A percentile compares a stretch with the other conserved stretches of the same genome.
These are phyloP conservation scores for Drosophila sucinea DNA, from an alignment of 1,140 invertebrate genomes.

Conservation along the genomic window DNA sequence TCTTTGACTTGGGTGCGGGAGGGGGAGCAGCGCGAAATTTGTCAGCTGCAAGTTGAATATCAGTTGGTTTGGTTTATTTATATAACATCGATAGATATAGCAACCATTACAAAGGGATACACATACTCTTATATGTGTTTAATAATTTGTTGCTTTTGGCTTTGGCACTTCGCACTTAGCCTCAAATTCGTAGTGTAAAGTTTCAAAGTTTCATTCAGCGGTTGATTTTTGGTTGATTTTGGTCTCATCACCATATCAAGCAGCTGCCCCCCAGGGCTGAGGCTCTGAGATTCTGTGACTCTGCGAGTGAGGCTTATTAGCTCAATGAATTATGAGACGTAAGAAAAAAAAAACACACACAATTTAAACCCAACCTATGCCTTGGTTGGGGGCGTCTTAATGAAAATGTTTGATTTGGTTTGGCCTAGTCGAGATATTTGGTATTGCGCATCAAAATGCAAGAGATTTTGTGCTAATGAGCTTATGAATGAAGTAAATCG, in stretches of 20 bases:
- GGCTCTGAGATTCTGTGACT: not conserved
- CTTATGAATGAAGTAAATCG: constrained; percentile 6
- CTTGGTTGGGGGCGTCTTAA: not conserved
- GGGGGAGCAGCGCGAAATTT: constrained; percentile 8
- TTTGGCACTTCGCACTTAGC: constrained; percentile 19
- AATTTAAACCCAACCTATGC: not conserved
- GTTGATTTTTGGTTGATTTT: not conserved
- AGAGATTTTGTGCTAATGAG: not conserved
- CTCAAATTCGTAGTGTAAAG: constrained; percentile 18
- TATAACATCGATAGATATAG: not conserved
- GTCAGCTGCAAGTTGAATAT: constrained; percentile 7
- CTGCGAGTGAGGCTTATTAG: not conserved
- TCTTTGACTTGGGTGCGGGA: not conserved
- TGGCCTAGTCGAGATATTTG: constrained; percentile 5
- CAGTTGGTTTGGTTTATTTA: constrained; percentile 16
- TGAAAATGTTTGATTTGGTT: constrained; percentile 16
- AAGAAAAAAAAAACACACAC: not conserved
- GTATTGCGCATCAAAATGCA: constrained; percentile 6
- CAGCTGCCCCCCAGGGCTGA: constrained; percentile 6
- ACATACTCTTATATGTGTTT: not conserved
- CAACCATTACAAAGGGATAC: not conserved
- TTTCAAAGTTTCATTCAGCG: constrained; percentile 21
- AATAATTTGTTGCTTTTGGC: constrained; percentile 14
- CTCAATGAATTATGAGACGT: constrained; percentile 9
- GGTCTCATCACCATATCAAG: not conserved